Evolutionary conservation across 1,140 invertebrate species (phyloP), one percentile per base, ranked within the genome.

Genomic region (Capitella teleta): DNA sequence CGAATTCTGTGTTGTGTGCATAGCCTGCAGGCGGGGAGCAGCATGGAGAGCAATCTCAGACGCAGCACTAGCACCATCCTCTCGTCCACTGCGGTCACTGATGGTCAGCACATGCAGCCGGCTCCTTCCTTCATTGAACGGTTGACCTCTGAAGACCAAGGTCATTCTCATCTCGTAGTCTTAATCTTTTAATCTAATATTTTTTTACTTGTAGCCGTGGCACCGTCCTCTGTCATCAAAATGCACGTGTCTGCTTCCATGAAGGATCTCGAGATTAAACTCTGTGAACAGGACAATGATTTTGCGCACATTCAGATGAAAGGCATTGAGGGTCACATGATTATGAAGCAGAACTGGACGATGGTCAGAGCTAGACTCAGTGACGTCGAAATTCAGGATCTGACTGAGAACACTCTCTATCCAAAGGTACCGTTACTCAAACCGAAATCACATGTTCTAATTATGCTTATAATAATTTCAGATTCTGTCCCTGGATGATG

Each of bases 371-470:
- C 78, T 32, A 81, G 80, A 61, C 68, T 87, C 0, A 78, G 78
- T 40, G 78, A 78, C 16, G 62, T 87, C 14, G 74, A 76, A 16
- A 70, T 86, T 12, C 82, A 86, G 57, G 85, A 87, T 67, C 62
- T 85, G 2, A 79, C 80, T 26, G 80, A 83, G 51, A 76, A 81
- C 36, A 85, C 83, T n/a, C 70, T 87, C 3, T 87, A 86, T 62
- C 77, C 80, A 0, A 85, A 85, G 70, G 84, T 85, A 25, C 47
- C 23, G 24, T 16, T 24, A 8, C 23, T 38, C 10, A 19, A n/a
- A 21, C 19, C 36, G 19, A n/a, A 2, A 26, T 14, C 10, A 10
- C 10, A 6, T 10, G 8, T 41, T 21, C 19, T 41, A 6, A 41
- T 41, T 8, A 12, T 10, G 8, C n/a, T 32, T 32, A 32, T 32